Conservation (phyloP, 1,140 invertebrate genomes). For the Sminthurides bifidus region DNA sequence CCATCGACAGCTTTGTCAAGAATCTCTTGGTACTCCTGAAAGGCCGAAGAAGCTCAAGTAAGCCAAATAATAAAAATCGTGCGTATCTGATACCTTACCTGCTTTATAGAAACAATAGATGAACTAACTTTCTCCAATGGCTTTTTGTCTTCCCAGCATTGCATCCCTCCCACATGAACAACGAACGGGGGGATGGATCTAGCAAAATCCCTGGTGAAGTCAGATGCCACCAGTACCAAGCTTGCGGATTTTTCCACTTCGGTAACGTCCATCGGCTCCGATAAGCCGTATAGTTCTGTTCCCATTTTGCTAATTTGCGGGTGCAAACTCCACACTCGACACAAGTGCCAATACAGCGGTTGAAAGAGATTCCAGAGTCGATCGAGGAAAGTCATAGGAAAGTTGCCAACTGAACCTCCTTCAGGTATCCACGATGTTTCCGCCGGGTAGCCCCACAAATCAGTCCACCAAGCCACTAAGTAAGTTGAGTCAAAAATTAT, state of each 20-base stretch:
- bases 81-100: too few relatives aligned
- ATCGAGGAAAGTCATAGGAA: slow-evolving; percentile 15
- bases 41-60: too few relatives aligned
- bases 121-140: neutral
- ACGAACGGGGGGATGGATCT: slow-evolving; percentile 10
- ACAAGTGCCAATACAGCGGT: neutral
- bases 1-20: slow-evolving; percentile 16
- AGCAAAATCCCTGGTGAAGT: slow-evolving; percentile 7
- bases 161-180: slow-evolving; percentile 16
- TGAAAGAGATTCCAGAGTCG: slow-evolving; percentile 1
- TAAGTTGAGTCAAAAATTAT: slow-evolving; percentile 12
- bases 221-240: slow-evolving; percentile 13
- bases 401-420: neutral
- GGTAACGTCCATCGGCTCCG: neutral
- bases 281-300: neutral
- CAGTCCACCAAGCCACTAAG: slow-evolving; percentile 12
- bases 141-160: neutral
- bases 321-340: neutral
- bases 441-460: slow-evolving; percentile 10
- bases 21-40: slow-evolving; percentile 12
- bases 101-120: too few relatives aligned
- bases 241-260: slow-evolving; percentile 13
- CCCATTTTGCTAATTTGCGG: neutral
- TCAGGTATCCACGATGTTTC: slow-evolving; percentile 22
- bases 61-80: too few relatives aligned